A percentile compares a stretch with the other conserved stretches of the same genome.
Evolutionary conservation across 2,113 vertebrate species (phyloP).

Genomic region (Physeter macrocephalus): DNA sequence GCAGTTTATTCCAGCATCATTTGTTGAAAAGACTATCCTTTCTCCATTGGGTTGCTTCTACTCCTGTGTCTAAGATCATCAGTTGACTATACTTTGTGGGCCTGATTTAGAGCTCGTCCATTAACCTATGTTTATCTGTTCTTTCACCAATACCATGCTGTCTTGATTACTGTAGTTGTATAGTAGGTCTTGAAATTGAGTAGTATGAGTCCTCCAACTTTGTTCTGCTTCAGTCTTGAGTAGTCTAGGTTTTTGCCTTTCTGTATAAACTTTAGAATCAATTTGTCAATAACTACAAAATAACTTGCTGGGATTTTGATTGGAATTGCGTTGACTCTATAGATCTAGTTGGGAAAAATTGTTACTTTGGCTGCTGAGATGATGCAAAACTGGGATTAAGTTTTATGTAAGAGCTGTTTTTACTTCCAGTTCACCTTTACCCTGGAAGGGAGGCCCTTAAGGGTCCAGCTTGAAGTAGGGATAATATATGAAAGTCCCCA

Average conservation of each 20-base stretch:
- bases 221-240: neutral
- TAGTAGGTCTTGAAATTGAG: neutral
- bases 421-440: neutral
- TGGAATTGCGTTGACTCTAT: neutral
- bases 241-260: neutral
- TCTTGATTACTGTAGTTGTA: neutral
- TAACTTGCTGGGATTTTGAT: neutral
- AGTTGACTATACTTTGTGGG: neutral
- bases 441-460: neutral
- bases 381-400: neutral
- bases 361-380: neutral
- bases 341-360: neutral
- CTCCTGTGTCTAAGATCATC: neutral
- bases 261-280: neutral
- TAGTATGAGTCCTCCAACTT: neutral
- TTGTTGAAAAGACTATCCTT: neutral
- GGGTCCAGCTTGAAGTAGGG: neutral
- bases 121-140: neutral
- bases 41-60: neutral
- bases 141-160: neutral
- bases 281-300: neutral
- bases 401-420: neutral
- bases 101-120: neutral
- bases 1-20: neutral
- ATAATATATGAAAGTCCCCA: neutral